Conservation (phyloP, 1,140 invertebrate species). For the Aporrectodea caliginosa region DNA sequence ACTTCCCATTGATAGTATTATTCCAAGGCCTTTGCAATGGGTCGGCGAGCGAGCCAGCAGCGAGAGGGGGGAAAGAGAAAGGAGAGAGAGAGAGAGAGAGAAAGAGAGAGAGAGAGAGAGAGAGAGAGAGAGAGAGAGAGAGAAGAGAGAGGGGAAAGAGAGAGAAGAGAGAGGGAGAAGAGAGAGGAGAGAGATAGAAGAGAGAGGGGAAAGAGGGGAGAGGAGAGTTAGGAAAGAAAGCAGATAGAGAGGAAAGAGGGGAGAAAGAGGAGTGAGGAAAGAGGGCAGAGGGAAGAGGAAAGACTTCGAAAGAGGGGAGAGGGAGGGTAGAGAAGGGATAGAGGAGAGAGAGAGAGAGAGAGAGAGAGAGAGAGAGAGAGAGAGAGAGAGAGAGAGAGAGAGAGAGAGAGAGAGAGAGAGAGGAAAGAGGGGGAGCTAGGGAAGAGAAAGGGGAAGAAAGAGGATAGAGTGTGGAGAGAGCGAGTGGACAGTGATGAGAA, state of each 20-base stretch:
- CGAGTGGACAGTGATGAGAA: no score
- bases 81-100: background rate
- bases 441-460: no score
- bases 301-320: background rate
- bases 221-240: background rate
- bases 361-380: background rate
- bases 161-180: background rate
- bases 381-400: background rate
- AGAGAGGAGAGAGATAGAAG: background rate
- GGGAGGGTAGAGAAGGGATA: background rate
- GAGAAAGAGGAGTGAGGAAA: background rate
- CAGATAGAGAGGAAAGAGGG: background rate
- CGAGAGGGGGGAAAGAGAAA: background rate
- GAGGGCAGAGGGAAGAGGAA: background rate
- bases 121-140: background rate
- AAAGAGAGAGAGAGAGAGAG: background rate
- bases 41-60: background rate
- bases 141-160: background rate
- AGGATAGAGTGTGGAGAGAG: no score
- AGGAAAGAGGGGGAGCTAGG: no score
- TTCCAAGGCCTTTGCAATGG: background rate
- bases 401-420: no score
- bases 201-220: background rate
- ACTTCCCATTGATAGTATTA: background rate
- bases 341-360: background rate